Evolutionary conservation across 2,113 vertebrate genomes (phyloP).

Genomic region (Lota lota): DNA sequence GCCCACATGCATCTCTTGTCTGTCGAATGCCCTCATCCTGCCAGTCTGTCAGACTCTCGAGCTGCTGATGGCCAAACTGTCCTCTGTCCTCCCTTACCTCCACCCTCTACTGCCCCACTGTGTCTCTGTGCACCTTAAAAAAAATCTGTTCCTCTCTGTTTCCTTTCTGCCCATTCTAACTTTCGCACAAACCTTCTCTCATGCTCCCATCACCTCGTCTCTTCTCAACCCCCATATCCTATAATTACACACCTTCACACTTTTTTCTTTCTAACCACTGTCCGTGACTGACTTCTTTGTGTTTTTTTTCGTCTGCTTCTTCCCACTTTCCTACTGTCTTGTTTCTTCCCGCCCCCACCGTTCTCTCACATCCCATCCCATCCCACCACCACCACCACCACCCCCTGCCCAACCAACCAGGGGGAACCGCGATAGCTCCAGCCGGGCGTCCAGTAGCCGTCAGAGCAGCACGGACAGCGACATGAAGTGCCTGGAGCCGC

Average conservation of each 20-base stretch:
- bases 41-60: slow-evolving; percentile 26
- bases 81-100: slow-evolving; percentile 1
- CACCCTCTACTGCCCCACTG: not conserved
- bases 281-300: not conserved
- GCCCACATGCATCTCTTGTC: slow-evolving; percentile 45
- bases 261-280: not conserved
- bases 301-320: not conserved
- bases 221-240: not conserved
- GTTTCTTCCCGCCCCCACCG: not conserved
- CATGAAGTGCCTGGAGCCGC: slow-evolving; percentile 91
- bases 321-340: slow-evolving; percentile 1
- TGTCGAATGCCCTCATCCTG: slow-evolving; percentile 48
- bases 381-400: not conserved
- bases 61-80: slow-evolving; percentile 28
- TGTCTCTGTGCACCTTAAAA: not conserved
- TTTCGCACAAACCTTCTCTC: no score
- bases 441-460: slow-evolving; percentile 88
- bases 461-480: slow-evolving; percentile 99
- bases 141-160: not conserved
- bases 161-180: not conserved
- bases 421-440: slow-evolving; percentile 86
- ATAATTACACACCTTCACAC: slow-evolving; percentile 1
- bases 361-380: slow-evolving; percentile 6
- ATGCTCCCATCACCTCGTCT: not conserved
- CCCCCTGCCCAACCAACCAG: slow-evolving; percentile 61